Evolutionary conservation across 2,888 invertebrate genomes (phyloP).

Genomic region (Trissonchulus latispiculum): DNA sequence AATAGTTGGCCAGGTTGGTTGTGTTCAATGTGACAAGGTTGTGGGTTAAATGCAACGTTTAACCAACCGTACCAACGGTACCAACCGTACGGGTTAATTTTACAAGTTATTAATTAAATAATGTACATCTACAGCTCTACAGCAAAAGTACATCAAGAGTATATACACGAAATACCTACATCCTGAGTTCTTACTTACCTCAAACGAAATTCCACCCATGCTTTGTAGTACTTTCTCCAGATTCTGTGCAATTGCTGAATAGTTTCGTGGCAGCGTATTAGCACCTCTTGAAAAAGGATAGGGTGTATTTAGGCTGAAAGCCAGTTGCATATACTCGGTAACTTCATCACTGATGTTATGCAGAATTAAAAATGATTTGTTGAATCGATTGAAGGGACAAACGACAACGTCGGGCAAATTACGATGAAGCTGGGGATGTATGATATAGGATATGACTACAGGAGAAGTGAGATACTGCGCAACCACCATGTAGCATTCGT

Average conservation of each 20-base stretch:
- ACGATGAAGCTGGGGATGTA: background rate
- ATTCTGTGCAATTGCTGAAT: background rate
- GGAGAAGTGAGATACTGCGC: constrained; percentile 6
- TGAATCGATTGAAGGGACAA: constrained; percentile 14
- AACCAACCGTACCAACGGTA: no score
- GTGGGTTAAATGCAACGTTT: no score
- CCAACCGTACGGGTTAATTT: no score
- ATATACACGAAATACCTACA: no score
- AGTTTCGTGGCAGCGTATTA: background rate
- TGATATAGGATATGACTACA: constrained; percentile 5
- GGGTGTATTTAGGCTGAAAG: background rate
- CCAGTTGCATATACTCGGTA: constrained; percentile 6
- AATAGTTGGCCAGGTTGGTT: no score
- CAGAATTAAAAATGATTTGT: background rate
- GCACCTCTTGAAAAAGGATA: background rate
- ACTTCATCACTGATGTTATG: constrained; percentile 1
- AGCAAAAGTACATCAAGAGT: no score
- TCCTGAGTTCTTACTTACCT: no score
- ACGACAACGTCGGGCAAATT: constrained; percentile 9
- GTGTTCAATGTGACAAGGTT: no score
- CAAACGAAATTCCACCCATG: background rate
- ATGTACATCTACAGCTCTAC: no score
- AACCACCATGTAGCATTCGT: constrained; percentile 3
- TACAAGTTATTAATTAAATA: no score
- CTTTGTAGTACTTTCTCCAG: background rate